Evolutionary conservation across 1,140 invertebrate genomes (phyloP), one percentile per base, ranked within the genome.

Genomic region (Drosophila nigrodunni): DNA sequence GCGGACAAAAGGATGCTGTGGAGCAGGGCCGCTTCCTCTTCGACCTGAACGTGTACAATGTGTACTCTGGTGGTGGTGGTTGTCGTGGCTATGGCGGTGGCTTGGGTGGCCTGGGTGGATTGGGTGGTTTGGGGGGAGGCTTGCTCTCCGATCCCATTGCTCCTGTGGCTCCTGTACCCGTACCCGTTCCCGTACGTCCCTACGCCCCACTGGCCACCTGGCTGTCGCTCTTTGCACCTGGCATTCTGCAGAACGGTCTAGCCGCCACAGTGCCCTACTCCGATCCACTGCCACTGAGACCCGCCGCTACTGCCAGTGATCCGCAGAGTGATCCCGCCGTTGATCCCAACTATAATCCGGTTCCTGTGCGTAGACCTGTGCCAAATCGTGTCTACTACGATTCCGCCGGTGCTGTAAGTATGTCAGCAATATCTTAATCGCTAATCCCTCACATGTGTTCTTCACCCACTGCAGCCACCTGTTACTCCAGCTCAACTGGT

Each of bases 1-100:
- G 65, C 13, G 44, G 58, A 3, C 77, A 74, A 37, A 70, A 88
- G 25, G 88, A 82, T 70, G 59, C 77, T 15, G 75, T 62, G 7
- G 90, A 92, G 35, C 91, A 92, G 60, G 91, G 91, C 39, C 82
- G 91, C 10, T 87, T 92, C 15, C 70, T 92, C 1, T 92, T 88
- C 52, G 91, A 92, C 47, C 15, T 92, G n/a, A 92, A 92, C 77
- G 85, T 92, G 11, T 86, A 91, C 44, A 92, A 92, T 62, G 85
- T 92, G 11, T 79, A 92, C 41, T 59, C 44, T 0, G 69, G 80
- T 2, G 55, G 39, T 11, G 61, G 59, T 21, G 78, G 77, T 30
- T 82, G 83, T 15, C 73, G 76, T n/a, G 80, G 82, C 5, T 86
- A 74, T 25, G 77, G 82, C 11, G 87, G 81, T 7, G 76, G 73